Evolutionary conservation across 2,888 invertebrate species (phyloP).

Genomic region (Eurytoma californica): DNA sequence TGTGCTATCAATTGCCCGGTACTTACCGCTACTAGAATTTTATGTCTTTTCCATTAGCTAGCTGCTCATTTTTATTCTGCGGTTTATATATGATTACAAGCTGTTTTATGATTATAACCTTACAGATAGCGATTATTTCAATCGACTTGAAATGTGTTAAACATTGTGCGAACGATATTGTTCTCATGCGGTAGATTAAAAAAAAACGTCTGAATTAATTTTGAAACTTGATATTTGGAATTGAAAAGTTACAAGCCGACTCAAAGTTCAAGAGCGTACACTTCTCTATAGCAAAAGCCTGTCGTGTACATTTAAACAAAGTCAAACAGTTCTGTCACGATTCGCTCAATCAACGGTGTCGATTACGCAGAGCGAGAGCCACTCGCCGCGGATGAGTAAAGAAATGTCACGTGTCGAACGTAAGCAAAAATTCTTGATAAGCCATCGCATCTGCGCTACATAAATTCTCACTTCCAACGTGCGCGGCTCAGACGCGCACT

Average conservation of each 20-base stretch:
- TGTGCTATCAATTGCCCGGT: too few relatives aligned
- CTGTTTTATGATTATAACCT: too few relatives aligned
- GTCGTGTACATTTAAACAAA: not conserved
- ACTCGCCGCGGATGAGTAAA: not conserved
- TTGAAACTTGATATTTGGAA: not conserved
- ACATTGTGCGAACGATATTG: not conserved
- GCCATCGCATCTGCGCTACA: slow-evolving; percentile 8
- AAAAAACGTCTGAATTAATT: too few relatives aligned
- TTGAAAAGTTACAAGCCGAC: not conserved
- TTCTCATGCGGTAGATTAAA: too few relatives aligned
- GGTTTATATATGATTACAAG: too few relatives aligned
- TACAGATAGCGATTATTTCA: too few relatives aligned
- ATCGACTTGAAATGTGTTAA: too few relatives aligned
- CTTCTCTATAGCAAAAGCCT: not conserved
- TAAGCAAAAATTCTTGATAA: slow-evolving; percentile 18
- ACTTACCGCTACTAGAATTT: too few relatives aligned
- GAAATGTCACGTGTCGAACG: slow-evolving; percentile 18
- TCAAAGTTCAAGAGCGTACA: not conserved
- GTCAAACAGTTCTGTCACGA: slow-evolving; percentile 16
- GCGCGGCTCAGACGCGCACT: not conserved
- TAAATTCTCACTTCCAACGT: not conserved
- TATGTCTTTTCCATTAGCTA: too few relatives aligned
- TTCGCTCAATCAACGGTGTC: slow-evolving; percentile 8
- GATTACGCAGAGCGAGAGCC: slow-evolving; percentile 9
- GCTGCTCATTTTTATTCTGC: too few relatives aligned